Conservation (phyloP, 2,888 invertebrate species). For the Endomychus coccineus region DNA sequence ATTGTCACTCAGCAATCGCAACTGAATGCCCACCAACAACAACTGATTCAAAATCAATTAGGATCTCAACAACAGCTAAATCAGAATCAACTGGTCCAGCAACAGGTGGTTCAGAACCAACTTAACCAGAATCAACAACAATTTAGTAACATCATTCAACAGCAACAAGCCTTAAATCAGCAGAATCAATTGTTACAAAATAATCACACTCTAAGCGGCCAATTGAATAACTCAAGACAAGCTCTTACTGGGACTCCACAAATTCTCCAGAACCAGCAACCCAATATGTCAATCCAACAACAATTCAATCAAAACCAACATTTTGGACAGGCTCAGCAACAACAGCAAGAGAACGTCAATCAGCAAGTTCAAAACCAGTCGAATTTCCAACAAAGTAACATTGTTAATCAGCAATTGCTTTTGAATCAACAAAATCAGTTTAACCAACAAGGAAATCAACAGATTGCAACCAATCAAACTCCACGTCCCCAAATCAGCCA, state of each 20-base stretch:
- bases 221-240: constrained; percentile 6
- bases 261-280: constrained; percentile 9
- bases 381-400: constrained; percentile 15
- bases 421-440: constrained; percentile 20
- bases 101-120: constrained; percentile 9
- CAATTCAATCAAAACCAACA: constrained; percentile 22
- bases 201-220: constrained; percentile 5
- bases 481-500: constrained; percentile 44
- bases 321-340: constrained; percentile 28
- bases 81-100: constrained; percentile 7
- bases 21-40: constrained; percentile 11
- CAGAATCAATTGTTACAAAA: constrained; percentile 6
- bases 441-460: constrained; percentile 15
- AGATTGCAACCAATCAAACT: constrained; percentile 15
- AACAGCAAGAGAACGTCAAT: constrained; percentile 16
- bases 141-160: constrained; percentile 13
- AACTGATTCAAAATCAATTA: constrained; percentile 6
- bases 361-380: constrained; percentile 28
- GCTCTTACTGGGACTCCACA: constrained; percentile 11
- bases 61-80: constrained; percentile 9
- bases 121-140: constrained; percentile 11
- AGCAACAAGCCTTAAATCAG: constrained; percentile 12
- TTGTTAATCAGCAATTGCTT: constrained; percentile 15
- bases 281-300: constrained; percentile 9
- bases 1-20: constrained; percentile 4